phyloP scores from a whole-genome alignment of 2,113 vertebrate genomes.

The Varanus komodoensis region DNA sequence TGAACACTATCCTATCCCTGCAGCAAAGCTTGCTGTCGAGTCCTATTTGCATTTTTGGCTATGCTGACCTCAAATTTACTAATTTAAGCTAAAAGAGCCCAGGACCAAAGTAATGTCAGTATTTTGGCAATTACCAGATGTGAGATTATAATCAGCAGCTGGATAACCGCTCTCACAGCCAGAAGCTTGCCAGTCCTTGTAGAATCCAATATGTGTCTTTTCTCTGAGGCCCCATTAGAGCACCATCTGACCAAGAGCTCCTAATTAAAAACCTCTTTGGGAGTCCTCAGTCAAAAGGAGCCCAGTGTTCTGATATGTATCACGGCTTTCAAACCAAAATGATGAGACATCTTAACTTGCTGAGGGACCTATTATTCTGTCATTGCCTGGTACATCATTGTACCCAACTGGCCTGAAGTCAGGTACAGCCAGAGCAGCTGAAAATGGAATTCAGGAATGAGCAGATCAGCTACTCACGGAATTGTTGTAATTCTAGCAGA shows the following conservation, averaged over 20 bases:
- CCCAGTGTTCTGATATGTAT: not conserved
- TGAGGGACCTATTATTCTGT: not conserved
- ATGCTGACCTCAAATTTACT: constrained; percentile 15
- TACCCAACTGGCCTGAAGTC: constrained; percentile 10
- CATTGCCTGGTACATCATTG: not conserved
- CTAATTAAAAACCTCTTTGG: constrained; percentile 27
- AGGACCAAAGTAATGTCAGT: not conserved
- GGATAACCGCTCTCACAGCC: constrained; percentile 7
- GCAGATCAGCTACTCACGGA: not conserved
- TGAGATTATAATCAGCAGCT: not conserved
- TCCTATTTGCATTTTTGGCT: not conserved
- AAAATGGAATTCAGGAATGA: constrained; percentile 4
- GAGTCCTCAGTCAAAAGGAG: constrained; percentile 22
- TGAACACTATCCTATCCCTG: not conserved
- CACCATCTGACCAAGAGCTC: constrained; percentile 24
- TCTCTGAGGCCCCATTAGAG: not conserved
- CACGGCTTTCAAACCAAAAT: not conserved
- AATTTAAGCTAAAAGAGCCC: constrained; percentile 6
- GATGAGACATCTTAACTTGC: constrained; percentile 7
- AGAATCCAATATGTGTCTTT: not conserved
- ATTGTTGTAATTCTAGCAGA: not conserved
- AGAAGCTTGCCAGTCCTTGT: not conserved
- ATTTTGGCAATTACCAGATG: not conserved
- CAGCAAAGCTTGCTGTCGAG: constrained; percentile 11
- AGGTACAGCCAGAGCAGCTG: not conserved